These are phyloP conservation scores for Octomys mimax DNA, from an alignment of 2,797 vertebrate species.

Conservation along the genomic window DNA sequence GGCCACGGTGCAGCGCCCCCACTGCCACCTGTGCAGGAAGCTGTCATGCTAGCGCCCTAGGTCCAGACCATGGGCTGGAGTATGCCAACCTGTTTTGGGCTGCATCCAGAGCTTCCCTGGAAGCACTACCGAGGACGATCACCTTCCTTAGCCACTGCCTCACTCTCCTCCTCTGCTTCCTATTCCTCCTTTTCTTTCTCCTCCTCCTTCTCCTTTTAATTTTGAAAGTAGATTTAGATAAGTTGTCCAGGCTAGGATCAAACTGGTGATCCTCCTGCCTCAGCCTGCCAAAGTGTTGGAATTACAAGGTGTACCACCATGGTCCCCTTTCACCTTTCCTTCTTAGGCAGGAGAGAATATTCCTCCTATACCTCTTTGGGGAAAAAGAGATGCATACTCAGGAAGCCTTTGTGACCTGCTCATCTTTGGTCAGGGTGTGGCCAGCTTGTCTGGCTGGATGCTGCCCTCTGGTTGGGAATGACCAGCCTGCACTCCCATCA, in stretches of 20 bases:
- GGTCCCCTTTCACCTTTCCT: not conserved
- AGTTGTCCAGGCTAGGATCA: not conserved
- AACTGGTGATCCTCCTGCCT: not conserved
- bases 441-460: too few relatives aligned
- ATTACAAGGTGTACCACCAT: not conserved
- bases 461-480: not conserved
- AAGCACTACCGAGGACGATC: not conserved
- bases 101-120: not conserved
- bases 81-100: not conserved
- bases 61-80: not conserved
- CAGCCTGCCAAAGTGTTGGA: not conserved
- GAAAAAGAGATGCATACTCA: not conserved
- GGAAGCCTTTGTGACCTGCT: not conserved
- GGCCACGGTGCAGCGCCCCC: not conserved
- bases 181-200: not conserved
- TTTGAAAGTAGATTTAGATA: not conserved
- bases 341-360: not conserved
- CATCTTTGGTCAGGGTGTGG: fast-evolving
- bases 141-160: not conserved
- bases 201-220: not conserved
- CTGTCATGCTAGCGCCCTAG: not conserved
- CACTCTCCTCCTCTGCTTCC: not conserved
- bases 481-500: not conserved
- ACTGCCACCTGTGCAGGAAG: not conserved
- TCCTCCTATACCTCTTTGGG: not conserved